These are phyloP conservation scores for Bilobella aurantiaca DNA, from an alignment of 1,140 invertebrate genomes.

Conservation along the genomic window DNA sequence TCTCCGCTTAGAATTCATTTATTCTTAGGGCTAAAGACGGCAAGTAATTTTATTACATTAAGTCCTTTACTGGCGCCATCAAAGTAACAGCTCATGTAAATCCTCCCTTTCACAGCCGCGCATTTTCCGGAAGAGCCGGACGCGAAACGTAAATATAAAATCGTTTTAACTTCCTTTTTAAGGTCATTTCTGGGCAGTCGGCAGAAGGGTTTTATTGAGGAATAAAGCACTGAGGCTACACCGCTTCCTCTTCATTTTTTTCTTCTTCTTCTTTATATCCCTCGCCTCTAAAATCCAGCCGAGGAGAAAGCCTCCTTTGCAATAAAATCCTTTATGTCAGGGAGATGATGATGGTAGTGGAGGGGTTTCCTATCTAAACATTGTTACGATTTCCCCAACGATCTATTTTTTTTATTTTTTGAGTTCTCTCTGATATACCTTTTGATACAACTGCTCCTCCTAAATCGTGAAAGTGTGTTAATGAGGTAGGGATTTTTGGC, in stretches of 20 bases:
- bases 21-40: background rate
- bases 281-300: background rate
- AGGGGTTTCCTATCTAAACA: too few species aligned
- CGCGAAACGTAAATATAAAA: background rate
- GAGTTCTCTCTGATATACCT: too few species aligned
- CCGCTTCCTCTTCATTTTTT: background rate
- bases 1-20: background rate
- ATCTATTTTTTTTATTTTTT: too few species aligned
- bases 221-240: background rate
- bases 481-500: too few species aligned
- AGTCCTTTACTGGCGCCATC: background rate
- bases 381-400: too few species aligned
- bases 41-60: background rate
- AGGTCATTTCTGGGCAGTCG: background rate
- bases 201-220: background rate
- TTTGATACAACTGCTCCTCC: too few species aligned
- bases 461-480: too few species aligned
- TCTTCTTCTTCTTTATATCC: background rate
- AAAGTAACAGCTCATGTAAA: background rate
- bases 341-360: too few species aligned
- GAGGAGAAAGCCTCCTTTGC: background rate
- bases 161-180: background rate
- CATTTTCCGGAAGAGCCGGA: background rate
- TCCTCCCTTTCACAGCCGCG: background rate
- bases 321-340: too few species aligned